Evolutionary conservation across 2,113 vertebrate species (phyloP), one percentile per base, ranked within the genome.

Genomic region (Trichomycterus rosablanca): DNA sequence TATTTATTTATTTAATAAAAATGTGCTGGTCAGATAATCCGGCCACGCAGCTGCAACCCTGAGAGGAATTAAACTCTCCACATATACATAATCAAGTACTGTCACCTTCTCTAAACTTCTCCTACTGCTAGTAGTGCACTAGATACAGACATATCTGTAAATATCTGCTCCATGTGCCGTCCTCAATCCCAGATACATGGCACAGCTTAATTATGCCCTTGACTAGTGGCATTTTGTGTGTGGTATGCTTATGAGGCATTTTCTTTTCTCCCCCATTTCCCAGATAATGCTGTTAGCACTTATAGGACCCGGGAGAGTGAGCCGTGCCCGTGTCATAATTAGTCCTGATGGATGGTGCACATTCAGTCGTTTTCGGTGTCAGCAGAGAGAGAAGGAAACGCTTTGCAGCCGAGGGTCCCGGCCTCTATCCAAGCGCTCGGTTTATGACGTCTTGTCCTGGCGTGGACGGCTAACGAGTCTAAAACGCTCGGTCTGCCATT

Each of bases 341-440:
- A 94, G 83, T 74, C 82, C 81, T 91, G 87, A 94, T 92, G 92
- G 93, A 94, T 91, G 90, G 84, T 81, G 83, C 75, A 79, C 84
- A 84, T 85, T 90, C 88, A 82, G 82, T 84, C 74, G 71, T 75
- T 82, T 82, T 66, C 75, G 78, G 64, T 58, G 32, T 79, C 75
- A 77, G 76, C 74, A 77, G 84, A 81, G 30, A 20, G 24, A n/a
- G n/a, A n/a, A n/a, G n/a, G n/a, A n/a, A n/a, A n/a, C 32, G 43
- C n/a, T 49, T 12, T 7, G 40, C 18, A 18, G 35, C 30, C 39
- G 46, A 34, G 40, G 34, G 37, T 57, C 72, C 68, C 71, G 63
- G 73, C 58, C 82, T n/a, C n/a, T 81, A 87, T 81, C 77, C 81
- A 85, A 83, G 63, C 50, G 70, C 77, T 44, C 77, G 68, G 72